Percentiles rank a stretch among this genome's conserved stretches.
Conservation (phyloP, 35 echinoderm and acorn worm species). For the Lytechinus variegatus region DNA sequence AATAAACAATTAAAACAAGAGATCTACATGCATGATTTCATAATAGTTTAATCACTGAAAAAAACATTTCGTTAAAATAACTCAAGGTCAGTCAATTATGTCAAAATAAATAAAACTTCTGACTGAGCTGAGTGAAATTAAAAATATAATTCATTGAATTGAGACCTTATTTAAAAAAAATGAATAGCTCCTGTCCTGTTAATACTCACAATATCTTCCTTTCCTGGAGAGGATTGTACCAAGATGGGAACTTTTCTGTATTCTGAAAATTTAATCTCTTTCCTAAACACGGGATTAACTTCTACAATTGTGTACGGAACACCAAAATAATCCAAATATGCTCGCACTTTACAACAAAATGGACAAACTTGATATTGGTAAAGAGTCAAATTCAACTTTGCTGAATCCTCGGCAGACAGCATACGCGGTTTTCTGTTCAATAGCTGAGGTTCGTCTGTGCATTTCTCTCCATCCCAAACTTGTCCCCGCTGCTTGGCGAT, state of each 20-base stretch:
- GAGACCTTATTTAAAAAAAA: no score
- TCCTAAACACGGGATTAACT: conserved; percentile 83
- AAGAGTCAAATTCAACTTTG: conserved; percentile 75
- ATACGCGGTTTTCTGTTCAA: conserved; percentile 48
- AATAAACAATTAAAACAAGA: no score
- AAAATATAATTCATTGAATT: no score
- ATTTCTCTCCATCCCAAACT: background rate
- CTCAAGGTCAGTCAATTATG: no score
- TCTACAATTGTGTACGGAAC: conserved; percentile 85
- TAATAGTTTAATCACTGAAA: no score
- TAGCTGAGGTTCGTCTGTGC: conserved; percentile 18
- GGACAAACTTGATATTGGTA: conserved; percentile 98
- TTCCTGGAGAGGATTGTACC: conserved; percentile 55
- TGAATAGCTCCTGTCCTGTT: no score
- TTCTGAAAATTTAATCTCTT: conserved; percentile 89
- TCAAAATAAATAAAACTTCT: no score
- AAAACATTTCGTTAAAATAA: no score
- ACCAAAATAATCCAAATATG: conserved; percentile 95
- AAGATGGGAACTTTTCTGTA: conserved; percentile 97
- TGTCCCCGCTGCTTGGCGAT: conserved; percentile 2
- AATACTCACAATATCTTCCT: conserved; percentile 68
- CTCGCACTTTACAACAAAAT: conserved; percentile 96
- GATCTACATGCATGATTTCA: no score
- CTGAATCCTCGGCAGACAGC: conserved; percentile 65
- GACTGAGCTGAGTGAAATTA: no score